A percentile compares a stretch with the other conserved stretches of the same genome.
Conservation (phyloP, 1,140 invertebrate species). For the Drosophila dunni region DNA sequence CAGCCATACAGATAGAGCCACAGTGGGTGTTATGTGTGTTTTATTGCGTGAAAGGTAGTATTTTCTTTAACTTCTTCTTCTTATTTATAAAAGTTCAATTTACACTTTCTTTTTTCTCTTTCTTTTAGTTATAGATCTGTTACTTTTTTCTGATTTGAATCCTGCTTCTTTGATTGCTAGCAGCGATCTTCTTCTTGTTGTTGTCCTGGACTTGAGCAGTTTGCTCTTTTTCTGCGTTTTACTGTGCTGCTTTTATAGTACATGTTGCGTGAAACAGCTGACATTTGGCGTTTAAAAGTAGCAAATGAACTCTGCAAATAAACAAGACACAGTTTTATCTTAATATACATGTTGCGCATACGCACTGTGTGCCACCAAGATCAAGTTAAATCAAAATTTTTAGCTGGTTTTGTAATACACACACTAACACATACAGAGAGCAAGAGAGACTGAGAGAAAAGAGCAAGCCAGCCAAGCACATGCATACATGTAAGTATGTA, state of each 20-base stretch:
- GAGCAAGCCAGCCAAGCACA: constrained; percentile 1
- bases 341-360: constrained; percentile 63
- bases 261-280: constrained; percentile 78
- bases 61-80: constrained; percentile 20
- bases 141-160: constrained; percentile 32
- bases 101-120: background rate
- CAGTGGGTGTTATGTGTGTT: constrained; percentile 11
- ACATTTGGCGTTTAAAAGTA: constrained; percentile 61
- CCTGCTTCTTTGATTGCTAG: constrained; percentile 52
- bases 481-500: constrained; percentile 10
- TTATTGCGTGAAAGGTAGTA: background rate
- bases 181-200: constrained; percentile 41
- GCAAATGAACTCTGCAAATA: constrained; percentile 41
- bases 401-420: constrained; percentile 29
- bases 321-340: constrained; percentile 7
- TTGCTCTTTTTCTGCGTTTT: constrained; percentile 77
- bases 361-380: constrained; percentile 46
- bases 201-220: constrained; percentile 64
- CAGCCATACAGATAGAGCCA: background rate
- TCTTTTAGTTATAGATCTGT: constrained; percentile 8
- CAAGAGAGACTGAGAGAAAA: constrained; percentile 1
- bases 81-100: constrained; percentile 5
- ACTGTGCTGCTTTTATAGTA: constrained; percentile 76
- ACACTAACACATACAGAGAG: constrained; percentile 2
- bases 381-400: constrained; percentile 4